A percentile compares a stretch with the other conserved stretches of the same genome.
These are phyloP conservation scores for Actinernus sp. DNA, from an alignment of 92 coral and sea anemone species.

Conservation along the genomic window DNA sequence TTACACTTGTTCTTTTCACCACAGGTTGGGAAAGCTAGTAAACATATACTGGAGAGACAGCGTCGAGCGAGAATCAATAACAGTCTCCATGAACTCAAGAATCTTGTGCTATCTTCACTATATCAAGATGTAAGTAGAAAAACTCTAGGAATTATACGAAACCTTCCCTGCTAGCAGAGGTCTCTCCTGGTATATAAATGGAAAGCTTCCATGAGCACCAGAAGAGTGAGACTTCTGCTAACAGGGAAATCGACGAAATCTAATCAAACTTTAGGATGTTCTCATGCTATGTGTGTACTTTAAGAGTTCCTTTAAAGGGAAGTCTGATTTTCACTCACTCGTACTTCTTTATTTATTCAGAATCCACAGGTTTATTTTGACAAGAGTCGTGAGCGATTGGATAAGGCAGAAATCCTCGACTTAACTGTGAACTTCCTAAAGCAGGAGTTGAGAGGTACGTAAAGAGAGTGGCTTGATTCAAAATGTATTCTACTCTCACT, in stretches of 20 bases:
- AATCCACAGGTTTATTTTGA: conserved; percentile 15
- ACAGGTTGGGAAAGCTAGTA: conserved; percentile 58
- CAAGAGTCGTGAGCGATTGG: conserved; percentile 14
- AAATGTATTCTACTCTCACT: no score
- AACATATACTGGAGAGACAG: conserved; percentile 63
- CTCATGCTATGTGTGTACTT: background rate
- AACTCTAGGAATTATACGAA: no score
- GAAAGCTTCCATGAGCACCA: no score
- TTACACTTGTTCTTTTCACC: background rate
- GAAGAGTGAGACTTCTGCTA: no score
- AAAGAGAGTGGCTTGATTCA: no score
- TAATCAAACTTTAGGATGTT: no score
- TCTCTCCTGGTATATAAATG: no score
- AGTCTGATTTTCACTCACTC: no score
- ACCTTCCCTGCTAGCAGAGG: no score
- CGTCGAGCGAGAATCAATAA: conserved; percentile 83
- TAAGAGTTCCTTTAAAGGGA: background rate
- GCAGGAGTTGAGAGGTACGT: background rate
- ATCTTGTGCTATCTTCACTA: conserved; percentile 66
- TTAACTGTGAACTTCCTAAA: conserved; percentile 12
- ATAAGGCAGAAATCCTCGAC: conserved; percentile 27
- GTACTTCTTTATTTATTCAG: no score
- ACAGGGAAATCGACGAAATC: no score
- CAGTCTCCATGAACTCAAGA: conserved; percentile 74
- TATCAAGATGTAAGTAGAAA: conserved; percentile 82